A percentile compares a stretch with the other conserved stretches of the same genome.
phyloP scores from a whole-genome alignment of 1,140 invertebrate genomes.

The Caenorhabditis elegans region WBcel235 BX284604.4:7716001-7716500 shows the following conservation, averaged over 20 bases:
- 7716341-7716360: not conserved
- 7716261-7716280: not conserved
- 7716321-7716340: not conserved
- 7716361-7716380: constrained; percentile 18
- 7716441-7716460: constrained; percentile 7
- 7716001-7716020: no score
- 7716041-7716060: no score
- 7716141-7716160: no score
- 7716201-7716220: no score
- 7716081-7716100: no score
- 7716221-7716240: no score
- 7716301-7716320: constrained; percentile 4
- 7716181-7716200: no score
- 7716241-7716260: not conserved
- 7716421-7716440: not conserved
- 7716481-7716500: constrained; percentile 15
- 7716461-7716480: not conserved
- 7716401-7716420: constrained; percentile 17
- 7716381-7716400: not conserved
- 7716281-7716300: not conserved
- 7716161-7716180: no score
- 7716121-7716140: no score
- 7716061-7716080: no score
- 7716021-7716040: no score
- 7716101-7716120: no score